Percentiles rank a stretch among this genome's conserved stretches.
Evolutionary conservation across 2,888 invertebrate genomes (phyloP).

Genomic region (Coenonympha arcania): DNA sequence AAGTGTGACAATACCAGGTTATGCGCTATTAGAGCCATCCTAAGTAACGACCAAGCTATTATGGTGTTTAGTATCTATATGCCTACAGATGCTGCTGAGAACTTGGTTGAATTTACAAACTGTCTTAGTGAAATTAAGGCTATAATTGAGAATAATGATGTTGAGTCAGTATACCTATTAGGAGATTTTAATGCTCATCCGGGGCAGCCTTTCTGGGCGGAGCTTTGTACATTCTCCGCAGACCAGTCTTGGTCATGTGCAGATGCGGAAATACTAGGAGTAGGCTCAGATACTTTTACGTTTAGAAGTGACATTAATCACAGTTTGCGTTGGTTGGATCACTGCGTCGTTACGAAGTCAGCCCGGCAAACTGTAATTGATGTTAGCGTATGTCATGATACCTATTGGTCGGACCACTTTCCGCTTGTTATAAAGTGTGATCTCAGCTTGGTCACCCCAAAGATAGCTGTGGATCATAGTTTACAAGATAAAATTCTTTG

Average conservation of each 20-base stretch:
- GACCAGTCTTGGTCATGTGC: too few relatives aligned
- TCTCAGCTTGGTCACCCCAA: slow-evolving; percentile 5
- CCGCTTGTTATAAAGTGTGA: slow-evolving; percentile 18
- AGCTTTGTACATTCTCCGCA: too few relatives aligned
- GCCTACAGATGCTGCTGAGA: background rate
- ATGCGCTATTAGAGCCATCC: too few relatives aligned
- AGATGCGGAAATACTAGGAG: too few relatives aligned
- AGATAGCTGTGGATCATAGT: too few relatives aligned
- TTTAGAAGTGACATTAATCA: slow-evolving; percentile 18
- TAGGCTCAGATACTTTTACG: slow-evolving; percentile 20
- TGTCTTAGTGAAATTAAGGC: slow-evolving; percentile 13
- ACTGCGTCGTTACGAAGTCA: slow-evolving; percentile 21
- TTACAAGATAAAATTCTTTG: too few relatives aligned
- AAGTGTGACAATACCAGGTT: too few relatives aligned
- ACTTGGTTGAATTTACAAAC: slow-evolving; percentile 22
- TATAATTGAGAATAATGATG: slow-evolving; percentile 17
- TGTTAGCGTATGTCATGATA: slow-evolving; percentile 17
- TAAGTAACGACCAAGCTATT: too few relatives aligned
- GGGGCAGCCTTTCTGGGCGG: too few relatives aligned
- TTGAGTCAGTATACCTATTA: slow-evolving; percentile 18
- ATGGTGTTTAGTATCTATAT: background rate
- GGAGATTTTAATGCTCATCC: too few relatives aligned
- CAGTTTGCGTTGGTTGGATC: slow-evolving; percentile 22
- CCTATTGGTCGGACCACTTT: slow-evolving; percentile 24
- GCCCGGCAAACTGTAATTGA: slow-evolving; percentile 14